These are phyloP conservation scores for Vespertilio murinus DNA, from an alignment of 2,797 vertebrate genomes.

Conservation along the genomic window DNA sequence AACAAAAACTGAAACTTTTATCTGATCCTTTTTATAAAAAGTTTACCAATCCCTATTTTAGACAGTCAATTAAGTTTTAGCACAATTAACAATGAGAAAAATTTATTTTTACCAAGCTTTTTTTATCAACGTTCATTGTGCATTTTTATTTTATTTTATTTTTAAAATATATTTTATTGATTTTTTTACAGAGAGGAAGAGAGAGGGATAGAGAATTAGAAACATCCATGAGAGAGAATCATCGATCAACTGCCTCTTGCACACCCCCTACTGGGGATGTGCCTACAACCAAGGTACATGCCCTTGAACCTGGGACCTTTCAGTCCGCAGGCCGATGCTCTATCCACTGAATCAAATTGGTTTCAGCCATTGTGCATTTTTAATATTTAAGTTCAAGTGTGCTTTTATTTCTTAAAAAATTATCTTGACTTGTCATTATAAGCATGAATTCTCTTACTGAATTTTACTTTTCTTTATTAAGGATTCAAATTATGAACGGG, in stretches of 20 bases:
- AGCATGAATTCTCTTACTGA: not conserved
- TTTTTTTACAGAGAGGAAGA: too few relatives aligned
- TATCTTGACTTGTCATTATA: not conserved
- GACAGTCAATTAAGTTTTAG: not conserved
- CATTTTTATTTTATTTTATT: not conserved
- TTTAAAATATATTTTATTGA: too few relatives aligned
- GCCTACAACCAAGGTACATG: too few relatives aligned
- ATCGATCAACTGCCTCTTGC: too few relatives aligned
- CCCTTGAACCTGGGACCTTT: too few relatives aligned
- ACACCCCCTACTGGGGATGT: too few relatives aligned
- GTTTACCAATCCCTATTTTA: not conserved
- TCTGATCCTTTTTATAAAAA: not conserved
- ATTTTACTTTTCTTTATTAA: conserved; percentile 14
- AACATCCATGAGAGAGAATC: too few relatives aligned
- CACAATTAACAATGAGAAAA: not conserved
- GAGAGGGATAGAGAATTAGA: too few relatives aligned
- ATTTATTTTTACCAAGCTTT: not conserved
- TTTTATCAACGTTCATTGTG: not conserved
- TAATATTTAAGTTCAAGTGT: not conserved
- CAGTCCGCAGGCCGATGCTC: too few relatives aligned
- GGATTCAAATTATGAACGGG: not conserved
- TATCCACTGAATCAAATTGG: too few relatives aligned
- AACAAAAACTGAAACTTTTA: not conserved
- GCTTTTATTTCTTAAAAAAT: not conserved
- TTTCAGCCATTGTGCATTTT: not conserved